A percentile compares a stretch with the other conserved stretches of the same genome.
phyloP scores from a whole-genome alignment of 2,888 invertebrate genomes.

The Endomychus coccineus region DNA sequence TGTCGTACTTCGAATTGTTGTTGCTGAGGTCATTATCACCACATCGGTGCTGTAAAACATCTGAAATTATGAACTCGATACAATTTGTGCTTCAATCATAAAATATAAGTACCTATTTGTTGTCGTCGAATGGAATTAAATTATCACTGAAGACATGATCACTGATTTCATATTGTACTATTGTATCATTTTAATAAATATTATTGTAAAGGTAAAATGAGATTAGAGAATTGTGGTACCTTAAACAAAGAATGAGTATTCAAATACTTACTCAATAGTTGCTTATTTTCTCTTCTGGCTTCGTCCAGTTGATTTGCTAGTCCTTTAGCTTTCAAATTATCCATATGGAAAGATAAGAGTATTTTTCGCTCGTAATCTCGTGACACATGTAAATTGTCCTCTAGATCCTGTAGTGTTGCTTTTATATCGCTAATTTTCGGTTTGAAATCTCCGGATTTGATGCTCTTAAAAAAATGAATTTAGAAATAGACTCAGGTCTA shows the following conservation, averaged over 20 bases:
- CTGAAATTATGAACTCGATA: slow-evolving; percentile 23
- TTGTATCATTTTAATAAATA: too few relatives aligned
- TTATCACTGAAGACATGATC: too few relatives aligned
- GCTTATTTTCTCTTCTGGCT: slow-evolving; percentile 33
- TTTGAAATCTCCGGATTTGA: background rate
- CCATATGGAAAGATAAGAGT: slow-evolving; percentile 27
- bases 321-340: slow-evolving; percentile 28
- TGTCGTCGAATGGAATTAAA: too few relatives aligned
- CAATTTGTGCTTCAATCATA: background rate
- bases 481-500: too few relatives aligned
- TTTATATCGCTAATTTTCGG: slow-evolving; percentile 14
- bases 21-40: slow-evolving; percentile 26
- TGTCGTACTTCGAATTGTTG: background rate
- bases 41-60: slow-evolving; percentile 29
- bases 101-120: too few relatives aligned
- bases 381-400: slow-evolving; percentile 29
- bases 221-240: too few relatives aligned
- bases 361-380: slow-evolving; percentile 29
- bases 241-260: slow-evolving; percentile 2
- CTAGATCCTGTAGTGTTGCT: slow-evolving; percentile 26
- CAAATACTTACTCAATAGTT: slow-evolving; percentile 29
- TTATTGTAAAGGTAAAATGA: too few relatives aligned
- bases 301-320: slow-evolving; percentile 31
- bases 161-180: too few relatives aligned
- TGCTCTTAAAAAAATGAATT: too few relatives aligned